phyloP scores from a whole-genome alignment of 2,888 invertebrate genomes.

The Xanthorhoe spadicearia region DNA sequence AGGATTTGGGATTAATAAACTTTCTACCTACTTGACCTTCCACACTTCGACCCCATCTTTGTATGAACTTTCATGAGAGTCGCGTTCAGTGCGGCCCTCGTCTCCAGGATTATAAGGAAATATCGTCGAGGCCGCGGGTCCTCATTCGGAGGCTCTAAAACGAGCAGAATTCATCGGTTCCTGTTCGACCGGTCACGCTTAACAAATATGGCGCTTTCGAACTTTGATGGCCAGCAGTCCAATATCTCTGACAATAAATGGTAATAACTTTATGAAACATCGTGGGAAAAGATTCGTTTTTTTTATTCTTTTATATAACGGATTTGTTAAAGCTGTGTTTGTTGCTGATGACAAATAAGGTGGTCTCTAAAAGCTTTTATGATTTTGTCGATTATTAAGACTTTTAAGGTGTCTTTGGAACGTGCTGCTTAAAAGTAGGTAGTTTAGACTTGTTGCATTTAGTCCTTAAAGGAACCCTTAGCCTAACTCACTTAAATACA shows the following conservation, averaged over 20 bases:
- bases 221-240: slow-evolving; percentile 23
- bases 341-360: neutral
- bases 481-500: no score
- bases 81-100: slow-evolving; percentile 24
- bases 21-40: no score
- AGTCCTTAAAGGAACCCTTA: no score
- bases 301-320: neutral
- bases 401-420: neutral
- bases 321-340: neutral
- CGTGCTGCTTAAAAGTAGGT: no score
- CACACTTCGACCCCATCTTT: no score
- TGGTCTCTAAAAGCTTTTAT: no score
- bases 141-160: slow-evolving; percentile 67
- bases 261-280: slow-evolving; percentile 16
- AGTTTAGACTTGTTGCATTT: no score
- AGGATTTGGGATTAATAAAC: no score
- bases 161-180: slow-evolving; percentile 73
- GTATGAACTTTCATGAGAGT: neutral
- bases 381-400: no score
- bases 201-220: slow-evolving; percentile 44
- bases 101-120: slow-evolving; percentile 63
- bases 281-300: slow-evolving; percentile 18
- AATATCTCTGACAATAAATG: slow-evolving; percentile 8
- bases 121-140: slow-evolving; percentile 64
- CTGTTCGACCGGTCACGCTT: slow-evolving; percentile 57